Base-by-base conservation (phyloP, 2,113 vertebrate species). In the Bambusicola thoracicus region DNA sequence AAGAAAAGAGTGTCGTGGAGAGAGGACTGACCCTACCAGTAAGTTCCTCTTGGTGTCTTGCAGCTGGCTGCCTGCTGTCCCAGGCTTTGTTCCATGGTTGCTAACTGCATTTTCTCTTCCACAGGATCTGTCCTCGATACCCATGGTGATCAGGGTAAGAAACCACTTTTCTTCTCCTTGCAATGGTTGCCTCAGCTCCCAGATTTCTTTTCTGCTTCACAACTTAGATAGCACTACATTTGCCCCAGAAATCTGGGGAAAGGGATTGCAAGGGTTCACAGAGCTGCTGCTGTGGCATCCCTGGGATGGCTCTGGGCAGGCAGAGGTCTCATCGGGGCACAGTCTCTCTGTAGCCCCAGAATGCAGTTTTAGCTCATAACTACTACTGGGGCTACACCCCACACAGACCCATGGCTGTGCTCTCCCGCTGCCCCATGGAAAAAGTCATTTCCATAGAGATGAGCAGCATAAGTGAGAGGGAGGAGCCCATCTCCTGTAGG, bases 101-200 rank as follows among this genome's bases (percentile, higher is more conserved):
- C 85, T 96, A 10, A 96, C 13, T 70, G 30, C 2, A 0, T 86
- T 86, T 79, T 95, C 65, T 96, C 90, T 88, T 18, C 6, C 10
- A 4, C 93, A 96, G 96, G 90, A n/a, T 70, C 15, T 44, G 46
- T 38, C 29, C 2, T 1, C 27, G 10, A 11, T 2, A 4, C 22
- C 11, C 0, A 83, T 51, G 80, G 69, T 78, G 0, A 22, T 51
- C 20, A 74, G 0, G 95, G 96, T 96, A 96, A 95, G 96, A 46
- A 72, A 78, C 10, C 8, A 11, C 13, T 78, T 79, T 38, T 27
- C 77, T 74, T 65, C 61, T 77, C 2, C 65, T 70, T 78, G 9
- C 72, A 76, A 46, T 40, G 11, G 8, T 30, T 66, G 19, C 19
- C 46, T 51, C 75, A 62, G 66, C 56, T 11, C 16, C 25, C 34